Evolutionary conservation across 1,140 invertebrate genomes (phyloP).

Genomic region (Aleiodes sp.): DNA sequence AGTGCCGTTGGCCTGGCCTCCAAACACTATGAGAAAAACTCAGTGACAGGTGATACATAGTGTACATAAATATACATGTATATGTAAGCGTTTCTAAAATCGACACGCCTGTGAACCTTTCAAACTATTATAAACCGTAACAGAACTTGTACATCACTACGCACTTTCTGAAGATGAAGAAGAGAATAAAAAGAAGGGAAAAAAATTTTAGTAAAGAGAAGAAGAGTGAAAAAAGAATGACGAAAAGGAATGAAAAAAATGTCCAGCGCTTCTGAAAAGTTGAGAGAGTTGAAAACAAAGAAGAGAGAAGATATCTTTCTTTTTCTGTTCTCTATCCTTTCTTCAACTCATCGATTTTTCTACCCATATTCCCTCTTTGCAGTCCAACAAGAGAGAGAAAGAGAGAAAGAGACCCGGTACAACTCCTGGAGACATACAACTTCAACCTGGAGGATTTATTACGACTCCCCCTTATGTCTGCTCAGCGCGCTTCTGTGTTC

Average conservation of each 20-base stretch:
- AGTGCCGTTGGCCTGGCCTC: slow-evolving; percentile 16
- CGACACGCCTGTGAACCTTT: not conserved
- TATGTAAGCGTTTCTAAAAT: not conserved
- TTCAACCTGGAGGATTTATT: slow-evolving; percentile 58
- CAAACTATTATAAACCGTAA: slow-evolving; percentile 5
- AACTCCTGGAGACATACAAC: slow-evolving; percentile 52
- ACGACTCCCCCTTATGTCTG: slow-evolving; percentile 46
- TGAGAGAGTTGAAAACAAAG: slow-evolving; percentile 15
- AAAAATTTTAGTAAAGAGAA: slow-evolving; percentile 23
- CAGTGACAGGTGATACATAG: slow-evolving; percentile 14
- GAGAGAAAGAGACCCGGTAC: too few species aligned
- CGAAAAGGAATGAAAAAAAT: too few species aligned
- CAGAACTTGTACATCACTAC: slow-evolving; percentile 1
- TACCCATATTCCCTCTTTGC: not conserved
- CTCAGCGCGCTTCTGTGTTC: slow-evolving; percentile 51
- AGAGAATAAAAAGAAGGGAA: not conserved
- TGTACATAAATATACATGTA: slow-evolving; percentile 16
- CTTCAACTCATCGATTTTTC: slow-evolving; percentile 17
- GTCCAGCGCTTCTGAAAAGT: not conserved
- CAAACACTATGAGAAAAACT: not conserved
- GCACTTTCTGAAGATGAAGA: not conserved
- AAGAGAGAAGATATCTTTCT: not conserved
- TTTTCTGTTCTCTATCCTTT: slow-evolving; percentile 16
- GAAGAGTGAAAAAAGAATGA: too few species aligned
- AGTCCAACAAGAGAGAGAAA: too few species aligned